These are phyloP conservation scores for Montipora capricornis DNA, from an alignment of 64 coral and sea anemone genomes.

Conservation along the genomic window DNA sequence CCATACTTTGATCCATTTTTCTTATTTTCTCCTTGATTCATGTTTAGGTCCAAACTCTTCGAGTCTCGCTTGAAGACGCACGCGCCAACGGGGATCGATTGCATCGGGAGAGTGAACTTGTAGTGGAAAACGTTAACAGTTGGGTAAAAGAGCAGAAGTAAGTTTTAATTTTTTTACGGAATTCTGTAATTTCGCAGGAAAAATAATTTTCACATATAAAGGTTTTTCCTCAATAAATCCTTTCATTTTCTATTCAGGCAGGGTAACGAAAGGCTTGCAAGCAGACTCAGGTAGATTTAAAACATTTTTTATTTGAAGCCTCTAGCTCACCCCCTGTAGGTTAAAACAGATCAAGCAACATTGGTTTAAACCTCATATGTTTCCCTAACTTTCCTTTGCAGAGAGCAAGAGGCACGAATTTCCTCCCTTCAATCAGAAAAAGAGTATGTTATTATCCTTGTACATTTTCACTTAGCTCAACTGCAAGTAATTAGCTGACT, in stretches of 20 bases:
- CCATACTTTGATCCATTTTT: background rate
- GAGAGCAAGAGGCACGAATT: constrained; percentile 93
- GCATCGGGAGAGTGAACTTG: constrained; percentile 92
- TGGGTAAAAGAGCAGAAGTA: constrained; percentile 99
- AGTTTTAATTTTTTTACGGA: constrained; percentile 20
- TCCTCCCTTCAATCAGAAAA: constrained; percentile 84
- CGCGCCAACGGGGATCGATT: constrained; percentile 88
- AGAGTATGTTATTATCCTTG: constrained; percentile 75
- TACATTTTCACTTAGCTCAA: background rate
- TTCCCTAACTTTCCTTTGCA: constrained; percentile 25
- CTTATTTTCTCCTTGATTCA: background rate
- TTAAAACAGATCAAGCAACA: too few species aligned
- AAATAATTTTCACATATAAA: too few species aligned
- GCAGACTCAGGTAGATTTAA: constrained; percentile 79
- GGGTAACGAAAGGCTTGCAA: constrained; percentile 93
- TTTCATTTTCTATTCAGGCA: constrained; percentile 70
- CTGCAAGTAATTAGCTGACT: background rate
- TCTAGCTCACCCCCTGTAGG: too few species aligned
- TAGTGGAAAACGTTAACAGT: constrained; percentile 95
- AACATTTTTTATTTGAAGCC: background rate
- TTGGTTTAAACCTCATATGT: too few species aligned
- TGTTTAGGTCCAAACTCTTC: constrained; percentile 77
- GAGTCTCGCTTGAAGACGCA: constrained; percentile 87
- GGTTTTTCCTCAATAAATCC: background rate
- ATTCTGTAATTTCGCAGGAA: background rate